phyloP scores from a whole-genome alignment of 1,140 invertebrate genomes.

The Battus philenor region DNA sequence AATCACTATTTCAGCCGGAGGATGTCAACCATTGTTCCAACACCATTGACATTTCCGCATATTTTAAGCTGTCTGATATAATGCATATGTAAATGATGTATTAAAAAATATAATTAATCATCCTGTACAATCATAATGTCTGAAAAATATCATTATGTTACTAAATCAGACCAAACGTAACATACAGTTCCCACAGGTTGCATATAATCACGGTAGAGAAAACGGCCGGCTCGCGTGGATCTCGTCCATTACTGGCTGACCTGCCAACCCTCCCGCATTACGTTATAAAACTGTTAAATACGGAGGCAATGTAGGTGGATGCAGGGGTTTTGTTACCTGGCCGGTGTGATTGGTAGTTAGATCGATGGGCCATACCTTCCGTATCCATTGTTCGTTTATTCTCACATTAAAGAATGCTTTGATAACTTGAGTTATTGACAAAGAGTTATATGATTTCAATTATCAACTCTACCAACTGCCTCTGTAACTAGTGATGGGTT shows the following conservation, averaged over 20 bases:
- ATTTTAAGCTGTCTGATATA: no score
- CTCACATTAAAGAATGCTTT: slow-evolving; percentile 40
- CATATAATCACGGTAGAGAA: slow-evolving; percentile 43
- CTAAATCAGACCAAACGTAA: slow-evolving; percentile 6
- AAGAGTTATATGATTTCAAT: no score
- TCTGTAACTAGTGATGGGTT: no score
- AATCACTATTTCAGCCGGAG: no score
- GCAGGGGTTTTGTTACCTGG: slow-evolving; percentile 16
- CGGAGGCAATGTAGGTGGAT: background rate
- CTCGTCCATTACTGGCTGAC: slow-evolving; percentile 21
- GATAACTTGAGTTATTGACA: no score
- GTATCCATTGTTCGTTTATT: slow-evolving; percentile 46
- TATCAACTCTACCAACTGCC: no score
- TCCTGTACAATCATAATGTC: no score
- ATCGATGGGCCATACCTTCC: slow-evolving; percentile 48
- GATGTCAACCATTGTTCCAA: no score
- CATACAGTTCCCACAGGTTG: slow-evolving; percentile 46
- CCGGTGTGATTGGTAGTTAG: slow-evolving; percentile 33
- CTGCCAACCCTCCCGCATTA: slow-evolving; percentile 14
- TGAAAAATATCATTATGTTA: no score
- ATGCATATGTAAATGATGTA: no score
- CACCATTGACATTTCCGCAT: no score
- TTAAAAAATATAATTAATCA: no score
- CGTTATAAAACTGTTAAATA: background rate
- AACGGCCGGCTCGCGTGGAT: slow-evolving; percentile 36